Percentiles rank a stretch among this genome's conserved stretches.
phyloP scores from a whole-genome alignment of 2,113 vertebrate genomes.

The Nematolebias whitei region DNA sequence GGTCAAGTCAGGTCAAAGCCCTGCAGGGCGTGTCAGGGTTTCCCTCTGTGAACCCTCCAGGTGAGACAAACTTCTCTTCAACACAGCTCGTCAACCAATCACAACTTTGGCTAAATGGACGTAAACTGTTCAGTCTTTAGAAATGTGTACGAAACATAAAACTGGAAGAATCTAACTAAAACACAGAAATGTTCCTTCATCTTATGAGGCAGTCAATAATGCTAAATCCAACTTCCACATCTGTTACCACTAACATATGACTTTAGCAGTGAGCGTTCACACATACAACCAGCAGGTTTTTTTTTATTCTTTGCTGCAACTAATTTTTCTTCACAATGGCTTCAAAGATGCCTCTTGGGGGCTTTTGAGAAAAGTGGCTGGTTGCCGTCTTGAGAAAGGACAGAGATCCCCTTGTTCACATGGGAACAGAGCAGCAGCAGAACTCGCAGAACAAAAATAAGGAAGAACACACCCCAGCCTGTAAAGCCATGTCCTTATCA shows the following conservation, averaged over 20 bases:
- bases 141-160: neutral
- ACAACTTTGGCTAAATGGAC: too few species aligned
- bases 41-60: constrained; percentile 11
- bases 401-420: constrained; percentile 60
- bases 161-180: neutral
- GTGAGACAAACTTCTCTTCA: constrained; percentile 1
- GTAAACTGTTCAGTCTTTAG: too few species aligned
- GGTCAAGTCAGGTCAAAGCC: constrained; percentile 28
- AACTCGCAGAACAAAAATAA: constrained; percentile 45
- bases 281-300: neutral
- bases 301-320: constrained; percentile 2
- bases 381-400: constrained; percentile 48
- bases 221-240: neutral
- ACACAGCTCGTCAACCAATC: constrained; percentile 1
- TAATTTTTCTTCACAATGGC: constrained; percentile 13
- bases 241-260: neutral
- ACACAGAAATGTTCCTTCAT: neutral
- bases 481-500: constrained; percentile 14
- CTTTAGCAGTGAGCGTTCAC: neutral
- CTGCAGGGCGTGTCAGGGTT: constrained; percentile 25
- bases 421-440: constrained; percentile 58
- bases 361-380: constrained; percentile 26
- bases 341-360: constrained; percentile 6
- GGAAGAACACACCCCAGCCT: constrained; percentile 47
- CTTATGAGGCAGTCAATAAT: neutral